Evolutionary conservation across 2,797 vertebrate genomes (phyloP).

Genomic region (Anas acuta): DNA sequence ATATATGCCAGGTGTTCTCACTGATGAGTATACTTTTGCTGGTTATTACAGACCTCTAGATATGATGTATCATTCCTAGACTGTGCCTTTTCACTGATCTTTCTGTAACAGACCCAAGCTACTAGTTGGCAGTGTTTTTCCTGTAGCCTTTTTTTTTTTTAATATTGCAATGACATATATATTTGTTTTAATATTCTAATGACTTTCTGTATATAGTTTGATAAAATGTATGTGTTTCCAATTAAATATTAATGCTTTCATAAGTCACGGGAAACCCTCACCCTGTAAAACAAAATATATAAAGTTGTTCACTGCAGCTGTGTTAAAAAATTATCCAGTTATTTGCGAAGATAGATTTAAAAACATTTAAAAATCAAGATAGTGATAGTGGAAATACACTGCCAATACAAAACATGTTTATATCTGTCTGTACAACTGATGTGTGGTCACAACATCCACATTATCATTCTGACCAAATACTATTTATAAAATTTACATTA

Average conservation of each 20-base stretch:
- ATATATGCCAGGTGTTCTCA: neutral
- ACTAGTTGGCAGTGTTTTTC: neutral
- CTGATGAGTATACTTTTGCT: neutral
- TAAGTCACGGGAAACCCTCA: neutral
- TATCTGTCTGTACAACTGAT: conserved; percentile 7
- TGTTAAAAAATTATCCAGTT: neutral
- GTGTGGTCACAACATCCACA: neutral
- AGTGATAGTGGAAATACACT: neutral
- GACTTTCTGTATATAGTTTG: neutral
- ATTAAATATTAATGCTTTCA: neutral
- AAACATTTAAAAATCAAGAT: neutral
- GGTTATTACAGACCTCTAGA: neutral
- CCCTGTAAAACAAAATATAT: neutral
- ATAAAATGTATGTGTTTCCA: neutral
- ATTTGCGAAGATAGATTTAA: neutral
- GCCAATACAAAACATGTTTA: neutral
- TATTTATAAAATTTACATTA: neutral
- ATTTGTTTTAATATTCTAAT: neutral
- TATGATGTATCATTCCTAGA: neutral
- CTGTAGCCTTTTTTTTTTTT: neutral
- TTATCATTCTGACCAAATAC: neutral
- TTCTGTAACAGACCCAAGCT: neutral
- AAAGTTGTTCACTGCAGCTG: neutral
- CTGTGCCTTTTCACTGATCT: neutral
- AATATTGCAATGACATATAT: neutral